Evolutionary conservation across 2,113 vertebrate species (phyloP), one percentile per base, ranked within the genome.

Genomic region (Lophius piscatorius): DNA sequence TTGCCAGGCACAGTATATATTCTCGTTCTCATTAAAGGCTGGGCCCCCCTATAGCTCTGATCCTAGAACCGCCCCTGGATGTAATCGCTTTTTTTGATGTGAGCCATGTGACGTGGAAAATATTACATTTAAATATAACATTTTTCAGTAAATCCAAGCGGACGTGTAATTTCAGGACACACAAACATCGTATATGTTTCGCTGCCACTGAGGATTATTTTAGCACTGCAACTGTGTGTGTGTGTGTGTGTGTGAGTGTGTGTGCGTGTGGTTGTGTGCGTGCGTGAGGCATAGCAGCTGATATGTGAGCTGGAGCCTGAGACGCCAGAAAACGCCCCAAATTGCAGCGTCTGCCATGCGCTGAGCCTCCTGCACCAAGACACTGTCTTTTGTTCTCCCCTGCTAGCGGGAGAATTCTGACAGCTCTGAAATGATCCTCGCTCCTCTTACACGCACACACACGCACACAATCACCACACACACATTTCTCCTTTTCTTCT

Each of bases 341-440:
- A 88, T 82, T 84, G 86, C 80, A 85, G 80, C 70, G 78, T 84
- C 82, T 86, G 85, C 82, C 82, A 73, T 63, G 81, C 16, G 68
- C 75, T 80, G 81, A 90, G 85, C 75, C 78, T 87, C 74, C 74
- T 78, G 76, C 84, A 83, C 81, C 72, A 81, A 81, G 78, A 70
- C 78, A 51, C 68, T 65, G 70, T 82, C 90, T 88, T 89, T 90
- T 89, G 84, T 92, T 90, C 84, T 87, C 77, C 66, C 73, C 84
- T 83, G 83, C 85, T 76, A 41, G 76, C 65, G 44, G 80, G 81
- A 85, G 85, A 83, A 88, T 88, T 81, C 86, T 90, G 89, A 90
- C 86, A 89, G 85, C 87, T 87, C 80, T 87, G 87, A 91, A 91
- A 91, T 90, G 85, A 87, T 84, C 82, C 78, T 63, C 70, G 65